A percentile compares a stretch with the other conserved stretches of the same genome.
phyloP scores from a whole-genome alignment of 1,140 invertebrate genomes.

The Pseudomyrmex cubaensis region DNA sequence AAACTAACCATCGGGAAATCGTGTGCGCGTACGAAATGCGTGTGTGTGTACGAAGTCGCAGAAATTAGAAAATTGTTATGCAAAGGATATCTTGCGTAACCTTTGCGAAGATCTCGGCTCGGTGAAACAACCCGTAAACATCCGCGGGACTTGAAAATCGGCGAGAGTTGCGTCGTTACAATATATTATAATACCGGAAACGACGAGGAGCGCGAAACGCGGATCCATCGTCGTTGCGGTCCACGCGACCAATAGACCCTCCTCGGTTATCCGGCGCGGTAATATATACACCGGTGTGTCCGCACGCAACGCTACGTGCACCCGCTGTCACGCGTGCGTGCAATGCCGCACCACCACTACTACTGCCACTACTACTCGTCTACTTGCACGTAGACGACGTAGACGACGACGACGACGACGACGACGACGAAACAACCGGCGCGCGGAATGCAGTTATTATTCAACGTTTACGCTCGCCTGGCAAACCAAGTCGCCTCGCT shows the following conservation, averaged over 20 bases:
- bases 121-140: no score
- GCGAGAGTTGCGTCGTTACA: neutral
- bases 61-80: no score
- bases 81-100: no score
- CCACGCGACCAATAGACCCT: conserved; percentile 38
- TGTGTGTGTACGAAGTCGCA: no score
- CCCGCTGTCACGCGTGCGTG: conserved; percentile 21
- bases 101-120: no score
- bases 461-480: conserved; percentile 77
- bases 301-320: conserved; percentile 26
- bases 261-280: neutral
- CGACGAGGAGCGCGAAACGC: conserved; percentile 28
- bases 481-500: conserved; percentile 46
- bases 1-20: neutral
- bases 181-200: neutral
- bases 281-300: conserved; percentile 64
- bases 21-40: no score
- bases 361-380: neutral
- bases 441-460: conserved; percentile 77
- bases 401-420: no score
- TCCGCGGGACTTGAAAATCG: neutral
- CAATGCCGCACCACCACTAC: neutral
- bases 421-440: neutral
- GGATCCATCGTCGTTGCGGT: conserved; percentile 35
- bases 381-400: conserved; percentile 29